Evolutionary conservation across 1,140 invertebrate species (phyloP), one percentile per base, ranked within the genome.

Genomic region (Zaprionus camerounensis): DNA sequence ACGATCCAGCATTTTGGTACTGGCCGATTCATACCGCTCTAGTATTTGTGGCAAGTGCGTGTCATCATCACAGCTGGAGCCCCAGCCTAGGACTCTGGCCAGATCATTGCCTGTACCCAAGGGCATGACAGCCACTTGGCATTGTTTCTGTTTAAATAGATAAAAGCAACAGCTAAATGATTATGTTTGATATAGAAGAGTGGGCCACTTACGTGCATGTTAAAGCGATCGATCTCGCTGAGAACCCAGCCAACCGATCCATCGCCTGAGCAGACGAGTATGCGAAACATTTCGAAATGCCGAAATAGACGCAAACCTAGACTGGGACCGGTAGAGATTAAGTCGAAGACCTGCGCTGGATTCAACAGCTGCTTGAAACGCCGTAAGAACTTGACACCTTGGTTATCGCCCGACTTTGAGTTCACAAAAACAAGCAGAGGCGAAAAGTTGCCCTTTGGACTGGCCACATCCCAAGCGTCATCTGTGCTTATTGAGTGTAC

Each of bases 321-420:
- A 56, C 97, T 95, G 31, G 98, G 98, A 44, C 97, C 97, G 13
- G 95, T 95, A 11, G 94, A 94, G 75, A 98, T 98, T 78, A 99
- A 95, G 95, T 99, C 98, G 94, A 99, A 99, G 44, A 99, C 98
- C 94, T 99, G 98, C 69, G 98, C 98, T 12, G 98, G 98, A 94
- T 99, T 99, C 36, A 99, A 94, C 55, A 99, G 95, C 93, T 99
- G 98, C 92, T 98, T 99, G 93, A 99, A 99, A 71, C 98, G 95
- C 69, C 98, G 94, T 49, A 99, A 94, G 38, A 99, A 99, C 93
- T 98, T 98, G n/a, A 99, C 96, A 71, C 98, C 98, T 94, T 98
- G 98, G 94, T 99, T 99, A 94, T 99, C 98, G 80, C 98, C 98
- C 69, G 98, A 98, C 94, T 99, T 98, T 56, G 98, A 99, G 94